Percentiles rank a stretch among this genome's conserved stretches.
Conservation (phyloP, 2,113 vertebrate species). For the Daboia siamensis region DNA sequence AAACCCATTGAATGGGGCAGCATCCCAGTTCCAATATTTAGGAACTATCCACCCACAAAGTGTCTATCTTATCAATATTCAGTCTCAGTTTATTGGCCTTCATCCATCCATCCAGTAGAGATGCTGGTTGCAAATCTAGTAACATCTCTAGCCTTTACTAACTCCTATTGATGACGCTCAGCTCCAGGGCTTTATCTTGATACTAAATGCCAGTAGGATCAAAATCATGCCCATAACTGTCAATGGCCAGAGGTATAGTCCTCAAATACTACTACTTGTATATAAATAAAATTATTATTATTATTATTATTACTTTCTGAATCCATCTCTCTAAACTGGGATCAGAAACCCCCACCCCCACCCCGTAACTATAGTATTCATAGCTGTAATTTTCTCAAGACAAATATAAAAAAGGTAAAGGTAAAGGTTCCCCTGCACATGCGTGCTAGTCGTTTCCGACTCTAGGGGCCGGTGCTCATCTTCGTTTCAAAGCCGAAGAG, state of each 20-base stretch:
- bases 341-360: background rate
- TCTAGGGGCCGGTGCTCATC: too few relatives aligned
- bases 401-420: too few relatives aligned
- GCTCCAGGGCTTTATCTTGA: background rate
- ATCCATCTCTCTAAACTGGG: background rate
- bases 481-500: too few relatives aligned
- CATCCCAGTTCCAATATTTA: background rate
- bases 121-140: background rate
- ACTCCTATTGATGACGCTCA: background rate
- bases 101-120: background rate
- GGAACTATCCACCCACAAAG: background rate
- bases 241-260: background rate
- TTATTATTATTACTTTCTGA: too few relatives aligned
- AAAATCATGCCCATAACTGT: background rate
- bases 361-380: background rate
- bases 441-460: too few relatives aligned
- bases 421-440: too few relatives aligned
- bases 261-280: too few relatives aligned
- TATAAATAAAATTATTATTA: too few relatives aligned
- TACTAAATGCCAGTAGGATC: background rate
- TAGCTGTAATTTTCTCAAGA: background rate
- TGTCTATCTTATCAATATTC: background rate
- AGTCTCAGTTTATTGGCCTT: background rate
- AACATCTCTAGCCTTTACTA: background rate
- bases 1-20: background rate